Evolutionary conservation across 2,888 invertebrate genomes (phyloP), one percentile per base, ranked within the genome.

Genomic region (Nemoura dubitans): DNA sequence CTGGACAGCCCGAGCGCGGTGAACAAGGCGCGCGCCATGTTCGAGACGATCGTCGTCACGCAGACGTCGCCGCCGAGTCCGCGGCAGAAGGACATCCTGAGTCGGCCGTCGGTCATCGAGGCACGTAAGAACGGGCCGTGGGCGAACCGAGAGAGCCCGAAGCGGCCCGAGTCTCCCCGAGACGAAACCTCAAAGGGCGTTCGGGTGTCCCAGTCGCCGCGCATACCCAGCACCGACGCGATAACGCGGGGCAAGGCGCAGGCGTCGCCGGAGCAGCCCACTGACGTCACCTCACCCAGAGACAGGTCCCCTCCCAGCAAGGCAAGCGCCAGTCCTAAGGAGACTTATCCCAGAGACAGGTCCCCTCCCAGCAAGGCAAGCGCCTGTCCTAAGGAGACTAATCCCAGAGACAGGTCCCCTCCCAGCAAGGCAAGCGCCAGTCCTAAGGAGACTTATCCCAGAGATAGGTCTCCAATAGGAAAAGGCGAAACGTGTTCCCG

Each of bases 1-100:
- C 88, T 88, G 10, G 91, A 86, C 87, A 89, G 89, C 82, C 89
- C 89, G 0, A 90, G 89, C n/a, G 94, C 94, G n/a, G 94, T 95
- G 0, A 93, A 94, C 85, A 94, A 94, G 91, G 95, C 96, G 0
- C 95, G 95, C 91, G 94, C 94, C 77, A 90, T 95, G 76, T 95
- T 95, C 91, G 95, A 96, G 91, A 95, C 93, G 88, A 94, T 94
- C 88, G 93, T 93, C 14, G 90, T 88, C 81, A 89, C 89, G 27
- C 89, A 59, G 59, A 76, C 76, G 14, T 30, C 84, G 1, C 36
- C 83, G 10, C 27, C 84, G 10, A 76, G 29, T 28, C 76, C 84
- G 0, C 91, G 91, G 85, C 87, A 89, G 83, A 88, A 88, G 16
- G 93, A 94, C 89, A 93, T 93, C 85, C 90, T 93, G 26, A 92